A percentile compares a stretch with the other conserved stretches of the same genome.
These are phyloP conservation scores for Neomonachus schauinslandi DNA, from an alignment of 2,113 vertebrate species.

Conservation along the genomic window DNA sequence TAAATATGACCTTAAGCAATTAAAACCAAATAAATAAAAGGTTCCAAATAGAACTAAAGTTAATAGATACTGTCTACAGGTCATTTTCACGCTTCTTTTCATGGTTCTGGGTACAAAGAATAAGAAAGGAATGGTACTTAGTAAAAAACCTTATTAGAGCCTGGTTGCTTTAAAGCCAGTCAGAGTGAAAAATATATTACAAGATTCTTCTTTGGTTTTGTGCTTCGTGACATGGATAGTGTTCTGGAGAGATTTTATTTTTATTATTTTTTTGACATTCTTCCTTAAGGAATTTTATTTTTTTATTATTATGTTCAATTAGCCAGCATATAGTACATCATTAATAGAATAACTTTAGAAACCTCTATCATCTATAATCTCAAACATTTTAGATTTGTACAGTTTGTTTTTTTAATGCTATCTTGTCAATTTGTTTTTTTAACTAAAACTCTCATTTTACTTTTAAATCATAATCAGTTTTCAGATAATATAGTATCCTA, in stretches of 20 bases:
- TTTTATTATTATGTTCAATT: no score
- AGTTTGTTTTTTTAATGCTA: not conserved
- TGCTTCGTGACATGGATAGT: not conserved
- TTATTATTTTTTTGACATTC: not conserved
- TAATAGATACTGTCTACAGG: not conserved
- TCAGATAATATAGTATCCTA: not conserved
- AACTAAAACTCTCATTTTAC: not conserved
- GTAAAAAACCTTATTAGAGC: not conserved
- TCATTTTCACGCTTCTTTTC: constrained; percentile 1
- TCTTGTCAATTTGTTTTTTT: not conserved
- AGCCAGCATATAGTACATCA: no score
- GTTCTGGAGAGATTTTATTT: not conserved
- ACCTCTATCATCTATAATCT: not conserved
- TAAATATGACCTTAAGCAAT: not conserved
- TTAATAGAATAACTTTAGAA: not conserved
- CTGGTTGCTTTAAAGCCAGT: not conserved
- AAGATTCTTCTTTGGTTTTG: not conserved
- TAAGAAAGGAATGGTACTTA: not conserved
- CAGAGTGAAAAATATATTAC: not conserved
- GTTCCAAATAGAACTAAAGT: not conserved
- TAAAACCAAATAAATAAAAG: not conserved
- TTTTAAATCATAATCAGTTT: not conserved
- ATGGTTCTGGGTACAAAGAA: not conserved
- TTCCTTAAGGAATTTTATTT: no score
- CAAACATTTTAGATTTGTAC: not conserved